phyloP scores from a whole-genome alignment of 2,113 vertebrate species.

The Notiomystis cincta region DNA sequence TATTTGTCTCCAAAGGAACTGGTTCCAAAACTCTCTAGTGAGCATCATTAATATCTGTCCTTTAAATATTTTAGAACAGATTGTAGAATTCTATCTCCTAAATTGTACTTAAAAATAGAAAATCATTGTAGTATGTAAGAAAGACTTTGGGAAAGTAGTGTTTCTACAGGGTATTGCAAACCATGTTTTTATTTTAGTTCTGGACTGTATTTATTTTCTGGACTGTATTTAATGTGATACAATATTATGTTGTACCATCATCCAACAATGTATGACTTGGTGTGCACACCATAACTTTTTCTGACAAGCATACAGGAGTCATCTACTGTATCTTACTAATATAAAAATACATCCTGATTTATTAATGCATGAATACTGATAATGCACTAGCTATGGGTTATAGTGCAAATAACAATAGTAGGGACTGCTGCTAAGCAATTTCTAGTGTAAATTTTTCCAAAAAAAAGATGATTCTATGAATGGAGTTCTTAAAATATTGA shows the following conservation, averaged over 20 bases:
- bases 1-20: not conserved
- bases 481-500: not conserved
- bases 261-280: not conserved
- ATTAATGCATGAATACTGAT: not conserved
- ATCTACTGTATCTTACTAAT: not conserved
- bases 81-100: not conserved
- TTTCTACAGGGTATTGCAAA: not conserved
- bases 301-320: not conserved
- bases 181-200: not conserved
- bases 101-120: not conserved
- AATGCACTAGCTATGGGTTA: not conserved
- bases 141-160: not conserved
- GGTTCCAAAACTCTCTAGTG: not conserved
- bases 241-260: not conserved
- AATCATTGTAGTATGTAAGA: not conserved
- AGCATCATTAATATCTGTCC: not conserved
- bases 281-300: not conserved
- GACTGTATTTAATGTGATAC: not conserved
- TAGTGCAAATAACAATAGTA: not conserved
- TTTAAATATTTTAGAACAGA: not conserved
- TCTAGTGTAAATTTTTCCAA: not conserved
- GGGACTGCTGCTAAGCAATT: not conserved
- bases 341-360: not conserved
- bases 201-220: too few species aligned
- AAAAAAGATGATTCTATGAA: not conserved